Conservation (phyloP, 2,797 vertebrate genomes). For the Anas acuta region DNA sequence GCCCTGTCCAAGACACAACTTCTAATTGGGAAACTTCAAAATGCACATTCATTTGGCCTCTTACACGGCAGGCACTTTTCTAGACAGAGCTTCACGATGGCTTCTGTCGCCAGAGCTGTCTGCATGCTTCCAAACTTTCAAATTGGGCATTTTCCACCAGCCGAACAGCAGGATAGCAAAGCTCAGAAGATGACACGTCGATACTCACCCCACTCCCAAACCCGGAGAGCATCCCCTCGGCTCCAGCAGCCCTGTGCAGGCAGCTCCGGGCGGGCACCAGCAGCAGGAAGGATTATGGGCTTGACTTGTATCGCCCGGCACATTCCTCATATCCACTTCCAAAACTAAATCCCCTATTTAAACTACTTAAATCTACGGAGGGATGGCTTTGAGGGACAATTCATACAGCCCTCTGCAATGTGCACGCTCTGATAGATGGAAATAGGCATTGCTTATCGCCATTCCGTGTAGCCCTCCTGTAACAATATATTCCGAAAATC, state of each 20-base stretch:
- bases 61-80: neutral
- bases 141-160: neutral
- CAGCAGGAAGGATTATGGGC: neutral
- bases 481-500: neutral
- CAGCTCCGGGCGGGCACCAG: neutral
- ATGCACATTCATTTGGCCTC: neutral
- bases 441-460: neutral
- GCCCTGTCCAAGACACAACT: neutral
- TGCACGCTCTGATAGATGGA: rapidly evolving
- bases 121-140: neutral
- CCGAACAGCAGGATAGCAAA: neutral
- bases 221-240: neutral
- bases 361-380: neutral
- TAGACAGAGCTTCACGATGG: neutral
- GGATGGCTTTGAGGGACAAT: neutral
- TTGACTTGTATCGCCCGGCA: too few relatives aligned
- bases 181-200: neutral
- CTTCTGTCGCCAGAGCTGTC: neutral
- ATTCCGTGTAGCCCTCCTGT: neutral
- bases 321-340: neutral
- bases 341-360: neutral
- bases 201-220: neutral
- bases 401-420: rapidly evolving
- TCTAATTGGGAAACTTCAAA: neutral
- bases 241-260: neutral